Evolutionary conservation across 2,888 invertebrate genomes (phyloP).

Genomic region (Dilophus febrilis): DNA sequence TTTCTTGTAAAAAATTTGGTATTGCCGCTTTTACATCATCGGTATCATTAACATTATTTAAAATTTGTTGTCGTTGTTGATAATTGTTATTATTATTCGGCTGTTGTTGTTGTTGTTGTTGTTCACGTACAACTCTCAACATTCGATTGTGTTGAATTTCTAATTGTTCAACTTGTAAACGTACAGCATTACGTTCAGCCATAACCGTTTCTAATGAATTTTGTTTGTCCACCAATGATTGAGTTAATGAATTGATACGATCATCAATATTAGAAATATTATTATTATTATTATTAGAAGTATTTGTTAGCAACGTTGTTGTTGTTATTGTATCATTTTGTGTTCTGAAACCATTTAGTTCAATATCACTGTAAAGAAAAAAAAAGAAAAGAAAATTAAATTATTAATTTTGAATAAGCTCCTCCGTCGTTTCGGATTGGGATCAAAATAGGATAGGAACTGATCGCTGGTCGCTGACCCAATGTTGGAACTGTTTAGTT

Average conservation of each 20-base stretch:
- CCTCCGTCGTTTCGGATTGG: too few relatives aligned
- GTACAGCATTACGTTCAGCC: constrained; percentile 71
- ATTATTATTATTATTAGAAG: constrained; percentile 7
- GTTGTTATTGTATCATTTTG: too few relatives aligned
- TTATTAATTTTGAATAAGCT: background rate
- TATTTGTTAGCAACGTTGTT: constrained; percentile 2
- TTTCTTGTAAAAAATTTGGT: constrained; percentile 53
- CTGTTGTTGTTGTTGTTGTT: constrained; percentile 16
- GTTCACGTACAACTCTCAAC: constrained; percentile 34
- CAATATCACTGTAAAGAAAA: constrained; percentile 28
- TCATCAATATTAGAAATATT: constrained; percentile 17
- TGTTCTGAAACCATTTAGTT: constrained; percentile 36
- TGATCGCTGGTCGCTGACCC: too few relatives aligned
- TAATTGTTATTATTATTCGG: too few relatives aligned
- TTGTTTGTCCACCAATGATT: constrained; percentile 73
- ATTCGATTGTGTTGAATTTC: constrained; percentile 44
- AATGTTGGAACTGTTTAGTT: too few relatives aligned
- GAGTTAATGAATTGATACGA: constrained; percentile 47
- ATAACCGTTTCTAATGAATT: constrained; percentile 64
- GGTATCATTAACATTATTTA: constrained; percentile 42
- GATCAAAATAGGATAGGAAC: too few relatives aligned
- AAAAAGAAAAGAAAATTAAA: background rate
- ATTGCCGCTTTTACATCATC: constrained; percentile 52
- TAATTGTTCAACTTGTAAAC: constrained; percentile 64
- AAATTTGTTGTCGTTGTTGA: constrained; percentile 32